These are phyloP conservation scores for Cydia strobilella DNA, from an alignment of 1,140 invertebrate species.

Conservation along the genomic window DNA sequence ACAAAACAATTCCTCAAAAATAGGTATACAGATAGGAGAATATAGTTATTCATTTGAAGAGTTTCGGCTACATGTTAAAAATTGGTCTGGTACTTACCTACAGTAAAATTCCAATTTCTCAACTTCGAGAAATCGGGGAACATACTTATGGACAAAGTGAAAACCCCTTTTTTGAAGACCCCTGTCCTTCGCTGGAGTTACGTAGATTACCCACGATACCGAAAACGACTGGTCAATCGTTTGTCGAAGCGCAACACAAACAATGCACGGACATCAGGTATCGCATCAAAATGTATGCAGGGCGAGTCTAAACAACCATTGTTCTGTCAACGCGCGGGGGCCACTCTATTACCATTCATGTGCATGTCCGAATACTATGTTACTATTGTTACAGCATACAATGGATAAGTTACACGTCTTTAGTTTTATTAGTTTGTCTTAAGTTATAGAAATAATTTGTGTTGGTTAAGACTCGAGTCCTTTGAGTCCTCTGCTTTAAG, in stretches of 20 bases:
- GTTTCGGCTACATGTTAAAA: too few species aligned
- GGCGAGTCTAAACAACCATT: conserved; percentile 13
- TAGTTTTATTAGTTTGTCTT: not conserved
- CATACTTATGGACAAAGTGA: too few species aligned
- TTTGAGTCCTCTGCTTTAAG: too few species aligned
- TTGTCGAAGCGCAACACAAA: not conserved
- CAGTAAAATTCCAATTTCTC: too few species aligned
- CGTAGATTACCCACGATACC: not conserved
- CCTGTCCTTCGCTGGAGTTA: too few species aligned
- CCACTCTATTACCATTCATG: not conserved
- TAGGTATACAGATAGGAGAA: not conserved
- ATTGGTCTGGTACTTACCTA: too few species aligned
- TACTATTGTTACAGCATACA: conserved; percentile 8
- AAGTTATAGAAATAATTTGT: too few species aligned
- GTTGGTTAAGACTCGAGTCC: too few species aligned
- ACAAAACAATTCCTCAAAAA: not conserved
- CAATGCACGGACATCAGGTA: conserved; percentile 8
- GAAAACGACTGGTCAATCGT: not conserved
- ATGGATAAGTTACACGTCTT: not conserved
- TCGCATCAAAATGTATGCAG: conserved; percentile 13
- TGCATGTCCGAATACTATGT: conserved; percentile 6
- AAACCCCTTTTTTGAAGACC: too few species aligned
- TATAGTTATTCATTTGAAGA: too few species aligned
- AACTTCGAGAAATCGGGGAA: too few species aligned
- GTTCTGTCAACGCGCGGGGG: not conserved